Evolutionary conservation across 2,797 vertebrate genomes (phyloP).

Genomic region (Channa striata): DNA sequence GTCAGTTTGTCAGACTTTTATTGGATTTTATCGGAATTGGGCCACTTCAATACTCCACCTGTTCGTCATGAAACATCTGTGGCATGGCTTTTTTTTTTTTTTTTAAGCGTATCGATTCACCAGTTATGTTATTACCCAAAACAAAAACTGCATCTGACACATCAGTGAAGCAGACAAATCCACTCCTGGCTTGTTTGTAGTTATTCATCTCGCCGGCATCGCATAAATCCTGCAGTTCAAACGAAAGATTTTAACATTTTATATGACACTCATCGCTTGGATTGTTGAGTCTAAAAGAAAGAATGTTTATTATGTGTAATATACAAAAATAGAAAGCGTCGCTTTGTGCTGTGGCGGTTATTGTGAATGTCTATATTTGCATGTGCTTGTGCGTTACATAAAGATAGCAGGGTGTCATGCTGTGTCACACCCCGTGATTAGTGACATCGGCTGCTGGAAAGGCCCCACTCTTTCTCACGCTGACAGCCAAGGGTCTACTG

Average conservation of each 20-base stretch:
- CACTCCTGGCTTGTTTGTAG: background rate
- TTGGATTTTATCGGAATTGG: background rate
- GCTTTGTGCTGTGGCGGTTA: constrained; percentile 4
- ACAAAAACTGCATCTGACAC: no score
- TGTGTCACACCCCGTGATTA: constrained; percentile 74
- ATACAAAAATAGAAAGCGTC: constrained; percentile 60
- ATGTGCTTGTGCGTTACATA: constrained; percentile 27
- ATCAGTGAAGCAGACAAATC: no score
- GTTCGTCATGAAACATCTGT: background rate
- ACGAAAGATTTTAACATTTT: constrained; percentile 31
- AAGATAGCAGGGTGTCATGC: constrained; percentile 70
- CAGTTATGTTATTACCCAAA: no score
- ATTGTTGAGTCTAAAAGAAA: constrained; percentile 45
- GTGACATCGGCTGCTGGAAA: constrained; percentile 64
- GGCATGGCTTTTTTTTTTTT: background rate
- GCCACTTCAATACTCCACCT: background rate
- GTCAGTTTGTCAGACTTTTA: background rate
- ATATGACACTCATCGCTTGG: constrained; percentile 42
- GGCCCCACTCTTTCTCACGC: constrained; percentile 47
- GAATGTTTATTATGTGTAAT: constrained; percentile 48
- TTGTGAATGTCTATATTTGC: constrained; percentile 18
- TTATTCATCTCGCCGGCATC: constrained; percentile 2
- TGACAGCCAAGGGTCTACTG: constrained; percentile 53
- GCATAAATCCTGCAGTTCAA: constrained; percentile 15
- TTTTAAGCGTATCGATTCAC: no score